Evolutionary conservation across 2,113 vertebrate species (phyloP), one percentile per base, ranked within the genome.

Genomic region (Nicator chloris): DNA sequence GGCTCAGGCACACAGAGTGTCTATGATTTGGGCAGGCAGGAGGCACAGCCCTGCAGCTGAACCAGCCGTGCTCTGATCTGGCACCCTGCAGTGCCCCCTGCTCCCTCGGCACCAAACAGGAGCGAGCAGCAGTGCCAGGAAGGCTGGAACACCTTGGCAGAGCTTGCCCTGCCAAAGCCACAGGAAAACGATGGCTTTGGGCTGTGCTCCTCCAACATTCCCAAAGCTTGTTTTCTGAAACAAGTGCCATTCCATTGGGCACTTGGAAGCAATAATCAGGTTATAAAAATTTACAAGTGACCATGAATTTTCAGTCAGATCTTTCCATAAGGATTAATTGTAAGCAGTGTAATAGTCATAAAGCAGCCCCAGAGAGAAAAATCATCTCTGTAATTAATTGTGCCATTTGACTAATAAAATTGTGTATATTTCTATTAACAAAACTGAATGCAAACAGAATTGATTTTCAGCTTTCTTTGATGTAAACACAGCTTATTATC

Each of bases 311-410:
- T 91, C 51, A 82, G 71, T 51, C 40, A 81, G 79, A 75, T 94
- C 64, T 86, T 86, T 80, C 85, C 40, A 31, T 90, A 81, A 96
- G 71, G 57, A 78, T 81, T 88, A 94, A 90, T 81, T 94, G 35
- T 64, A 90, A 90, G 79, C 71, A 68, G 50, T 15, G 51, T 42
- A 92, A 65, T 50, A 70, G 47, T 49, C 82, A 81, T 91, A 93
- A 95, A 88, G 59, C 37, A 80, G 15, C 30, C 39, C 35, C 51
- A 64, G 39, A 75, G 85, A 94, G 56, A 89, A 92, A 92, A 87
- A 72, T 89, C 10, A 28, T 72, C 73, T 49, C 59, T 49, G 37
- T 73, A 96, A 96, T 95, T 95, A 96, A 81, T 73, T 75, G 64
- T 33, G 18, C 44, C 57, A 60, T 93, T 95, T 42, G 77, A 50